Evolutionary conservation across 1,140 invertebrate genomes (phyloP), one percentile per base, ranked within the genome.

Genomic region (Nylanderia fulva): DNA sequence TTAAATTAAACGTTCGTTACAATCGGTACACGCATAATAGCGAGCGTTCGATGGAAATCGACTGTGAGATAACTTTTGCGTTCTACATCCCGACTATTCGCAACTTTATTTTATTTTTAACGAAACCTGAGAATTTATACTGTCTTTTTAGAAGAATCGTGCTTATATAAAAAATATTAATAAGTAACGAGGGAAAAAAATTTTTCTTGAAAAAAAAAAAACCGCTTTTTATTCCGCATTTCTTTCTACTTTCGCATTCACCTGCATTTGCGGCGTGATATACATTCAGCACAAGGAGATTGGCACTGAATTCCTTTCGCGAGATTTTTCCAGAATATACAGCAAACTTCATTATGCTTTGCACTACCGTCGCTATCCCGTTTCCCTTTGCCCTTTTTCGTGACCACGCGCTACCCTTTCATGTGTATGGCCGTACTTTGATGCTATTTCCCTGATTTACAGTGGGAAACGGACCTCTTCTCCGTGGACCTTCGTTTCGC

Each of bases 21-120:
- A 74, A 90, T 91, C 86, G 88, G 82, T 76, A 79, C 63, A 84
- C 84, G 86, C 76, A 85, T 88, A 88, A 88, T 74, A 58, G 84
- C 58, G 85, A 63, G 58, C 64, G 82, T 91, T 86, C 79, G 84
- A 64, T 82, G 58, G 79, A 90, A 91, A 74, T 90, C 86, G 77
- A 83, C 52, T 76, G 86, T 90, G 84, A 87, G 79, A 86, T 84
- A 74, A 72, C 72, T 56, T 71, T 82, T 83, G 66, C 69, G 83
- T 83, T 83, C 61, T 36, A 61, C n/a, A 13, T 29, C 61, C 76
- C 86, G 76, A 69, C 5, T 36, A 18, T 11, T n/a, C 24, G 33
- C 15, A 52, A 63, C 11, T 60, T 88, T 56, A 77, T 75, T 85
- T 64, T n/a, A n/a, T n/a, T 54, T 64, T 84, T 80, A 84, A 86